Base-by-base conservation (phyloP, 2,888 invertebrate genomes). In the Acleris sparsana region DNA sequence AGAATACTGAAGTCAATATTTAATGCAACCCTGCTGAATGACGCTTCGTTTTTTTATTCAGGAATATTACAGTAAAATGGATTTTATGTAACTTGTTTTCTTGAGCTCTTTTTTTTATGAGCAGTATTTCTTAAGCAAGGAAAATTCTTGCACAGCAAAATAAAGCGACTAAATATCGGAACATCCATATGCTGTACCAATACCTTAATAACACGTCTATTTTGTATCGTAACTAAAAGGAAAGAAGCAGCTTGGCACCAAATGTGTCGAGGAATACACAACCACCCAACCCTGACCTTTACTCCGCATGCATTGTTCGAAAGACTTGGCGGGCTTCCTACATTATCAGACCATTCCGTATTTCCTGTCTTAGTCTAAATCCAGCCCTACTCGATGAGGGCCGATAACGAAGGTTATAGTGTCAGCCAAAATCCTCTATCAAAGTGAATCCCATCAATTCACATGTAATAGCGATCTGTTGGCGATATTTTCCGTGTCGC, bases 401-500 rank as follows among this genome's bases (percentile, higher is more conserved):
- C 58, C 63, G 39, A 49, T 59, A 39, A 33, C 53, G 57, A 66
- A 66, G 66, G 66, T 62, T 48, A 48, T 13, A 13, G 48, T 29
- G 13, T 52, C 46, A 61, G 66, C 66, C 66, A 70, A 61, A 56
- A 55, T 64, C 64, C 56, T 66, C 60, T 43, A 78, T 81, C 77
- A 76, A 75, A 71, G 68, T 71, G 72, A 79, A 82, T 80, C 76
- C 70, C 78, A 82, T 86, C 79, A 82, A 84, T 84, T 81, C 62
- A 67, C 57, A 17, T 68, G 67, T 70, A 65, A 70, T 71, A 75
- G 70, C 71, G 70, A 73, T 71, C 74, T 77, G 76, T 81, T 80
- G 80, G 78, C 79, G 76, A 51, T 82, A 80, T 80, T 79, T 86
- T 82, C 82, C 82, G 83, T 75, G 77, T 79, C 71, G 71, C 69